These are phyloP conservation scores for Cyanocitta stelleri DNA, from an alignment of 2,113 vertebrate genomes.

Conservation along the genomic window DNA sequence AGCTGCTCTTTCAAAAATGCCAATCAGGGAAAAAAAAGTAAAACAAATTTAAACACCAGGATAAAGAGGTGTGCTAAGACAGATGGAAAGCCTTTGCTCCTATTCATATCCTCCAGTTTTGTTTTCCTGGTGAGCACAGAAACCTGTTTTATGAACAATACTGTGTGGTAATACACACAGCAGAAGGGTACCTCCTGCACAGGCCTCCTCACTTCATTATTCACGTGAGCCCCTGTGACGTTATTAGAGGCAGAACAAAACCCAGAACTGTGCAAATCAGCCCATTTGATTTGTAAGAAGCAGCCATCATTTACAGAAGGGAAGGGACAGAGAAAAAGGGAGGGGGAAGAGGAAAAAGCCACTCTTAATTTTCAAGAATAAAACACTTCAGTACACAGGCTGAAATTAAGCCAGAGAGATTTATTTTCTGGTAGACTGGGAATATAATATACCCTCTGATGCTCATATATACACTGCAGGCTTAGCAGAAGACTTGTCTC, in stretches of 20 bases:
- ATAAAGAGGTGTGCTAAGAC: neutral
- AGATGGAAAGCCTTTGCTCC: constrained; percentile 24
- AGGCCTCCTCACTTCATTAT: neutral
- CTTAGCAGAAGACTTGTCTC: neutral
- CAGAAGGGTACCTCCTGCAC: neutral
- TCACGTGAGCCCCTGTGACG: neutral
- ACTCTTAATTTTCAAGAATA: neutral
- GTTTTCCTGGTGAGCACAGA: neutral
- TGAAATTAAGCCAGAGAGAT: neutral
- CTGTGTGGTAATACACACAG: neutral
- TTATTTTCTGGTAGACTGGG: neutral
- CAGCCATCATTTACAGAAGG: neutral
- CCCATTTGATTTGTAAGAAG: neutral
- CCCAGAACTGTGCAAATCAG: neutral
- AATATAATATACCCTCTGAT: neutral
- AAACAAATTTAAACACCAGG: neutral
- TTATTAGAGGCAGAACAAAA: neutral
- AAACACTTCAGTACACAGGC: neutral
- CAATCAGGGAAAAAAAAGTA: neutral
- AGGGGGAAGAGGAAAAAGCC: neutral
- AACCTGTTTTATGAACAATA: neutral
- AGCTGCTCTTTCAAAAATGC: constrained; percentile 11
- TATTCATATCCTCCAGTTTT: neutral
- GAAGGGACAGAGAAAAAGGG: neutral
- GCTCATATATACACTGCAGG: no score